Base-by-base conservation (phyloP, 64 coral and sea anemone genomes). In the Stichodactyla mertensii region DNA sequence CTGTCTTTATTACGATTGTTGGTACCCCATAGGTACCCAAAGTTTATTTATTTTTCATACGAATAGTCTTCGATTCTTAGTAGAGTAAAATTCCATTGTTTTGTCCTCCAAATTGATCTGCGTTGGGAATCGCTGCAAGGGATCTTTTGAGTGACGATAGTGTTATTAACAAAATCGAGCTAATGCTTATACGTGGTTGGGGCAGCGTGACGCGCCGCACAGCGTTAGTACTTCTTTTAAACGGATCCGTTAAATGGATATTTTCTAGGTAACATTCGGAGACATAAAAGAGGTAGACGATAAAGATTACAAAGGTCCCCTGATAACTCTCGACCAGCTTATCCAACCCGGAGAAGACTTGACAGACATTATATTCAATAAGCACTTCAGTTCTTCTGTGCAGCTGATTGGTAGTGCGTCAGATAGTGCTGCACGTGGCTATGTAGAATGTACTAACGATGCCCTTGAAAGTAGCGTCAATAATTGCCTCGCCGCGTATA, bases 291-390 rank as follows among this genome's bases (percentile, higher is more conserved):
- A 61, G 67, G 77, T 61, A 28, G 79, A 87, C 23, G 87, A 88
- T 23, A 82, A 86, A 15, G 83, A 59, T 7, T 95, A 99, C 82
- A 82, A 54, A 36, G 97, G 90, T 83, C 93, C 97, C 4, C 28
- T 99, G 1, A 99, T 99, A 16, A 88, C 91, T 6, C 77, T 85
- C 20, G 91, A 93, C 23, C 97, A 99, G 77, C 86, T 99, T 53
- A 82, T 91, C 16, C 28, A 90, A 11, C 91, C 90, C 0, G 93
- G 93, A 13, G 97, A 99, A 77, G 88, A 99, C 58, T 82, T 99
- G 7, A 90, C 97, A 51, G 90, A 95, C 52, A 82, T 99, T 8
- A 61, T 95, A 24, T 99, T 99, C 79, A 92, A 91, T 36, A 94
- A 94, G 22, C 93, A 99, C 69, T 99, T 92, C 52, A 95, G 69